A percentile compares a stretch with the other conserved stretches of the same genome.
Conservation (phyloP, 1,140 invertebrate genomes). For the Pectinophora gossypiella region DNA sequence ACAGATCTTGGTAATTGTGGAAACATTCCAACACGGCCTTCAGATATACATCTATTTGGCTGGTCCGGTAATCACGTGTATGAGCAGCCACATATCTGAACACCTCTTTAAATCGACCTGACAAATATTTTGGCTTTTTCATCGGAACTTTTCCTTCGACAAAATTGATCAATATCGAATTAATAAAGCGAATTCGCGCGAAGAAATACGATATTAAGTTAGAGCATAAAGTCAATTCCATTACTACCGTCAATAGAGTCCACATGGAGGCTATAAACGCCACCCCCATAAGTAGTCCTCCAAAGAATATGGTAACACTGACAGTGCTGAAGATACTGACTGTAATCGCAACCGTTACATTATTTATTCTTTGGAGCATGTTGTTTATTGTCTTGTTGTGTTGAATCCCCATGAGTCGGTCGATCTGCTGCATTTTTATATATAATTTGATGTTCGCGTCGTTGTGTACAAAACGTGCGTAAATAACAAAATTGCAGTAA, state of each 20-base stretch:
- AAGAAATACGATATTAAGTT: slow-evolving; percentile 39
- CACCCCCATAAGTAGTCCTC: not conserved
- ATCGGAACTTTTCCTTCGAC: not conserved
- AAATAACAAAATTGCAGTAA: too few species aligned
- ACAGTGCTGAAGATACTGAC: not conserved
- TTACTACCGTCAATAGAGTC: slow-evolving; percentile 16
- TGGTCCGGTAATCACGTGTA: slow-evolving; percentile 25
- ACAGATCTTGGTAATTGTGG: slow-evolving; percentile 22
- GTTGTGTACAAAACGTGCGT: slow-evolving; percentile 35
- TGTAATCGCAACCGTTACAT: slow-evolving; percentile 11
- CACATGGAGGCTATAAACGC: slow-evolving; percentile 17
- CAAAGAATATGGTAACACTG: not conserved
- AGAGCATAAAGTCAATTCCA: slow-evolving; percentile 33
- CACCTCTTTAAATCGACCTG: not conserved
- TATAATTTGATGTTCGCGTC: slow-evolving; percentile 35
- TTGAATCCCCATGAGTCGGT: slow-evolving; percentile 35
- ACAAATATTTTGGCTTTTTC: not conserved
- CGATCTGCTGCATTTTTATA: slow-evolving; percentile 41
- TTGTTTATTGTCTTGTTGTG: slow-evolving; percentile 18
- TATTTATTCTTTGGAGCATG: slow-evolving; percentile 20
- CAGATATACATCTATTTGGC: slow-evolving; percentile 34
- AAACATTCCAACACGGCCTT: slow-evolving; percentile 34
- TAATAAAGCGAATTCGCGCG: slow-evolving; percentile 35
- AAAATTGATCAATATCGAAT: slow-evolving; percentile 35
- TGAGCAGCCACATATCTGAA: slow-evolving; percentile 13